Evolutionary conservation across 2,888 invertebrate genomes (phyloP), one percentile per base, ranked within the genome.

Genomic region (Hermaeophaga mercurialis): DNA sequence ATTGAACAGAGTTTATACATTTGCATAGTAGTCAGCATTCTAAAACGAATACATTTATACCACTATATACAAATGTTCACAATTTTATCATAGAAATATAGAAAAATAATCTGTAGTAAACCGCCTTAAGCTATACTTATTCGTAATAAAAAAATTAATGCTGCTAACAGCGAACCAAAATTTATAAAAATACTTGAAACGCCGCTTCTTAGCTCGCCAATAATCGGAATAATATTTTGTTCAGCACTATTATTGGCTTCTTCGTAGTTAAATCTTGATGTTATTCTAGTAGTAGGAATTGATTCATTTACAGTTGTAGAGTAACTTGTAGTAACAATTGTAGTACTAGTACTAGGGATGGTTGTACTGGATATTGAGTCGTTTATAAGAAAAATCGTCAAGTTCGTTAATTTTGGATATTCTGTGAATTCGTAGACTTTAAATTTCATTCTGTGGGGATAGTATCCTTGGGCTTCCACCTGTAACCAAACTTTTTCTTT

Each of bases 381-480:
- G 47, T 66, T 65, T 14, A 8, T 28, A 2, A 66, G 38, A 11
- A 44, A 43, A 34, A 66, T 47, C 24, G 39, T 45, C 8, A 58
- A 7, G 12, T 50, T 19, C 11, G 56, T 58, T 26, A 61, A 26
- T 46, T 55, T 59, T 45, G 52, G 44, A 48, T 59, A 66, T 1
- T 19, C 31, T 5, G 54, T 53, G 7, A 28, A n/a, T 14, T 56
- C 38, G 19, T 56, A 24, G 0, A 65, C 47, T 7, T 31, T 28
- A 31, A 59, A 63, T 4, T 53, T 26, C 39, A 45, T 28, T 1
- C 7, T 28, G 11, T 50, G 11, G 6, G 56, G 22, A 15, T 61
- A 45, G 47, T 68, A 70, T 31, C 69, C 69, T 7, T 50, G 15
- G 18, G 65, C 66, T 28, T 54, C 8, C 4, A 67, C 62, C 69